A percentile compares a stretch with the other conserved stretches of the same genome.
phyloP scores from a whole-genome alignment of 92 coral and sea anemone species.

The Chrysogorgia sp. region DNA sequence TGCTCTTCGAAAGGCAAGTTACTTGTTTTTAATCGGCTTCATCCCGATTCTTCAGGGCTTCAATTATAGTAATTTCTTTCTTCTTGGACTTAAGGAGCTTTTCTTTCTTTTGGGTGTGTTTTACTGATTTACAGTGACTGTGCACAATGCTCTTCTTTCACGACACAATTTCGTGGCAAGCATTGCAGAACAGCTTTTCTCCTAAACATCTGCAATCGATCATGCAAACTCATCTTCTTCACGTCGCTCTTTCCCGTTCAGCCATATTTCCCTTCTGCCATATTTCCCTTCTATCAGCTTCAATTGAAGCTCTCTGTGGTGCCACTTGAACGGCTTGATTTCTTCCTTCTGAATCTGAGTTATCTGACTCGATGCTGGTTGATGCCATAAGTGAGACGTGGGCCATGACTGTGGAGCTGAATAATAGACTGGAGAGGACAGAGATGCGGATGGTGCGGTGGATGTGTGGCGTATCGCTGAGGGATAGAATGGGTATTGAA shows the following conservation, averaged over 20 bases:
- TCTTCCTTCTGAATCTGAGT: too few relatives aligned
- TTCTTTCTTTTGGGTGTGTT: constrained; percentile 56
- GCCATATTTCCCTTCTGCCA: constrained; percentile 1
- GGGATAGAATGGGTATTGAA: too few relatives aligned
- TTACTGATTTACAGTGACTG: constrained; percentile 52
- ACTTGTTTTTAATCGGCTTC: constrained; percentile 54
- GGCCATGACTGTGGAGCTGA: too few relatives aligned
- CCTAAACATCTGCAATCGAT: constrained; percentile 44
- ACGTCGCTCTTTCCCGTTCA: constrained; percentile 38
- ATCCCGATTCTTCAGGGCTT: constrained; percentile 52
- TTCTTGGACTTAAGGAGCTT: constrained; percentile 49
- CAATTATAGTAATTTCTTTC: constrained; percentile 49
- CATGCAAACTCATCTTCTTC: constrained; percentile 54
- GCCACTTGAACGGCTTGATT: too few relatives aligned
- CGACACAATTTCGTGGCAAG: constrained; percentile 53
- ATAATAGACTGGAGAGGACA: too few relatives aligned
- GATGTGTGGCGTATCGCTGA: too few relatives aligned
- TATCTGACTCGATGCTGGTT: too few relatives aligned
- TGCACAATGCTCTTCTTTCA: constrained; percentile 54
- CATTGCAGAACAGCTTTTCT: constrained; percentile 61
- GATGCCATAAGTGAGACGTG: too few relatives aligned
- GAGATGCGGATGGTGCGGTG: too few relatives aligned
- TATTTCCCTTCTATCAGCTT: constrained; percentile 15
- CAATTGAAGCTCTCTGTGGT: constrained; percentile 44
- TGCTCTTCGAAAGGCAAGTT: constrained; percentile 57